Percentiles rank a stretch among this genome's conserved stretches.
Evolutionary conservation across 1,140 invertebrate species (phyloP).

Genomic region (Bombyx mandarina): DNA sequence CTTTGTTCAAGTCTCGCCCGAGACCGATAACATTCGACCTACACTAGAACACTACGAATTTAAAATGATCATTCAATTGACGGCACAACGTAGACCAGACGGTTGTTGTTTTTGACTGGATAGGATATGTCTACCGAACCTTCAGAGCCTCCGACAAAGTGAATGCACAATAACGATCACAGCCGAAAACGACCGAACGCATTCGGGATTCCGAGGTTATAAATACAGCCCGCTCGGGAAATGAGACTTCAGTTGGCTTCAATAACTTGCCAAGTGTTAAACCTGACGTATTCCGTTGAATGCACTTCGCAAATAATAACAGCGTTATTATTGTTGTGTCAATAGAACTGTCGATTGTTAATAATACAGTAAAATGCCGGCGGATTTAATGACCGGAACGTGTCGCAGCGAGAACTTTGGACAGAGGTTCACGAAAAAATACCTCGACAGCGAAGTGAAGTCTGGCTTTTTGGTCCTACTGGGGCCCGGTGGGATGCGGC

Average conservation of each 20-base stretch:
- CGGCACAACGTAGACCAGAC: conserved; percentile 1
- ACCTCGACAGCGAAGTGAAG: conserved; percentile 75
- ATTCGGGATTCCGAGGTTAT: conserved; percentile 25
- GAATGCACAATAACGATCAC: conserved; percentile 33
- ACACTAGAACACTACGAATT: conserved; percentile 7
- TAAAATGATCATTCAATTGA: not conserved
- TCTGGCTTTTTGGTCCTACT: conserved; percentile 75
- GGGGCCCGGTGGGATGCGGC: conserved; percentile 72
- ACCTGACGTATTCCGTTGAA: conserved; percentile 1
- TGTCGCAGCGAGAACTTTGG: conserved; percentile 42
- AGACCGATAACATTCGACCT: conserved; percentile 19
- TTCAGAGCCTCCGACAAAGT: conserved; percentile 20
- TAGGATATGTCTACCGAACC: conserved; percentile 16
- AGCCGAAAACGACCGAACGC: conserved; percentile 19
- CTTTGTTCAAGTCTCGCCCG: conserved; percentile 13
- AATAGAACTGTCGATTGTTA: conserved; percentile 14
- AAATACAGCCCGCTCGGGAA: conserved; percentile 24
- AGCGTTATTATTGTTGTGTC: conserved; percentile 14
- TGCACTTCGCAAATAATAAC: conserved; percentile 13
- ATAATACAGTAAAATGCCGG: conserved; percentile 54
- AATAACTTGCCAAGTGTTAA: conserved; percentile 5
- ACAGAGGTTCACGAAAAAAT: conserved; percentile 41
- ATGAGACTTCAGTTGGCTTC: conserved; percentile 19
- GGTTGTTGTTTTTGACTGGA: conserved; percentile 8
- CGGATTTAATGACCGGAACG: conserved; percentile 44